Base-by-base conservation (phyloP, 37 sponge, comb jelly and placozoan genomes). In the Haliclona indistincta region DNA sequence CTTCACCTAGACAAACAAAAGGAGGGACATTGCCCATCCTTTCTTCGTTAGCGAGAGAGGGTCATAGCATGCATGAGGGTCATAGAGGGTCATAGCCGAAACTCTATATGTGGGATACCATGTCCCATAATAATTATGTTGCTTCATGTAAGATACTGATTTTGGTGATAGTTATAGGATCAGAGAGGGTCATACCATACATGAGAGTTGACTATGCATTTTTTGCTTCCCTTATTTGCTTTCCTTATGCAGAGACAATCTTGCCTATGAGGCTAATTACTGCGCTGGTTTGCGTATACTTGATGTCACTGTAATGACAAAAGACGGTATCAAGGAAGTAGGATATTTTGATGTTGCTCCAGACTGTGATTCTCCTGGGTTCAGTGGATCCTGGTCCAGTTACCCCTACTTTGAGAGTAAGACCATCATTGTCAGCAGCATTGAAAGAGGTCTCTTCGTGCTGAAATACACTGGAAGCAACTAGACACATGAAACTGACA, bases 271-370 rank as follows among this genome's bases (percentile, higher is more conserved):
- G 54, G 29, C 84, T 4, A 88, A 88, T 63, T 88, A 88, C 84
- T 83, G 89, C 67, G 89, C 89, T 63, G 89, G 89, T 32, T 75
- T 88, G 36, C 60, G 89, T 20, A 71, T 88, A 30, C 54, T 88
- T 32, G 71, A 88, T 41, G 68, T 88, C 29, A 39, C 63, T 38
- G 55, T 64, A 44, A 81, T 88, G 13, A 41, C 82, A 41, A 41
- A 32, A 38, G 74, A 66, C 17, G 44, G 56, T 2, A 25, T 86
- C 41, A 34, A 64, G 20, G 83, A 88, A 52, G 69, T 88, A 36
- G 89, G 84, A 0, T 88, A 56, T 75, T 88, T 88, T 64, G 89
- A 88, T 53, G 79, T 88, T 19, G 79, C 74, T 19, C 89, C 89
- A 25, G 54, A 77, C 0, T 83, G 84, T 39, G 47, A 43, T 38